These are phyloP conservation scores for Nansenia antarctica DNA, from an alignment of 2,113 vertebrate species.

Conservation along the genomic window DNA sequence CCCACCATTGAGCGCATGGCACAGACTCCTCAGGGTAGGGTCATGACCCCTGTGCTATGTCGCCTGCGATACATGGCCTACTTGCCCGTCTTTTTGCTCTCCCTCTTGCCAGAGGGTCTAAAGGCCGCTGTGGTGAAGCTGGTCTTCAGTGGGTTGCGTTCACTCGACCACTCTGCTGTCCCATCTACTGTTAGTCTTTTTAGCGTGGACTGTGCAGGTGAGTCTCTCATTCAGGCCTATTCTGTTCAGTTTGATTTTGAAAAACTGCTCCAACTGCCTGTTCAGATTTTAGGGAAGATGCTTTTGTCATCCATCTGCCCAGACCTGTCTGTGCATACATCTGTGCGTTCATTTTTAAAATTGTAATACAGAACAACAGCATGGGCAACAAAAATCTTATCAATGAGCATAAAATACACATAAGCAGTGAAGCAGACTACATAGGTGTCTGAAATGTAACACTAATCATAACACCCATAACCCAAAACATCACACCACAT, in stretches of 20 bases:
- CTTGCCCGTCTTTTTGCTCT: conserved; percentile 83
- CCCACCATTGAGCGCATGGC: conserved; percentile 95
- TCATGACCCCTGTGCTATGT: conserved; percentile 87
- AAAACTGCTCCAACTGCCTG: not conserved
- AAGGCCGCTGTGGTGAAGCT: conserved; percentile 75
- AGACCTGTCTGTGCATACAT: too few relatives aligned
- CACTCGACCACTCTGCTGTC: conserved; percentile 64
- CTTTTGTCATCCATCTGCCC: too few relatives aligned
- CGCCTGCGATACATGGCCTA: conserved; percentile 85
- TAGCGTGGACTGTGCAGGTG: conserved; percentile 86
- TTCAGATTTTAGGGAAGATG: too few relatives aligned
- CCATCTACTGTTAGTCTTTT: conserved; percentile 72
- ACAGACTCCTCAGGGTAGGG: conserved; percentile 83
- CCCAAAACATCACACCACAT: too few relatives aligned
- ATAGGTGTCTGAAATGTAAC: too few relatives aligned
- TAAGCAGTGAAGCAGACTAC: too few relatives aligned
- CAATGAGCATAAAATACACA: too few relatives aligned
- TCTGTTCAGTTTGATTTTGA: not conserved
- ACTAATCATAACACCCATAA: too few relatives aligned
- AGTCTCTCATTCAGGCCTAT: conserved; percentile 34
- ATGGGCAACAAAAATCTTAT: too few relatives aligned
- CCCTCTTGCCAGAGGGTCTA: conserved; percentile 80
- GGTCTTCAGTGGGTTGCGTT: conserved; percentile 58
- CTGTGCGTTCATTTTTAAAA: too few relatives aligned
- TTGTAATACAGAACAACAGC: too few relatives aligned